phyloP scores from a whole-genome alignment of 2,888 invertebrate species.

The Cantharis rustica region DNA sequence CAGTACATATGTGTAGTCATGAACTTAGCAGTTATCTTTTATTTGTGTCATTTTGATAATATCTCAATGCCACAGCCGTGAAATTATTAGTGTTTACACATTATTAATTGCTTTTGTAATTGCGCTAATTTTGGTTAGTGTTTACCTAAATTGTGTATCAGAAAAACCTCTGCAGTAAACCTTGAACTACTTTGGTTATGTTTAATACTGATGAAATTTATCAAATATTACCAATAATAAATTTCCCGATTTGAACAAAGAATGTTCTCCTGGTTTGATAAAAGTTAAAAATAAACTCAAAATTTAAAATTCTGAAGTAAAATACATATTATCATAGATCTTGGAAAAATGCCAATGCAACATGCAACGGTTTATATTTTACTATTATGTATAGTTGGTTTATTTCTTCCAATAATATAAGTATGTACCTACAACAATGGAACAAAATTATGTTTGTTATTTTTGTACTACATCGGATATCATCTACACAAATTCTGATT shows the following conservation, averaged over 20 bases:
- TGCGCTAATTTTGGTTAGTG: constrained; percentile 3
- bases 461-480: neutral
- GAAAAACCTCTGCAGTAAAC: constrained; percentile 2
- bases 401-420: neutral
- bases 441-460: neutral
- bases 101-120: constrained; percentile 5
- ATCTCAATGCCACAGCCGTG: constrained; percentile 12
- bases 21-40: constrained; percentile 13
- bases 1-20: neutral
- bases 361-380: constrained; percentile 14
- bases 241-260: constrained; percentile 11
- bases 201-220: constrained; percentile 3
- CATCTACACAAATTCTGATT: neutral
- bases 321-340: constrained; percentile 11
- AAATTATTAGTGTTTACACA: constrained; percentile 3
- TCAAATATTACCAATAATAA: constrained; percentile 3
- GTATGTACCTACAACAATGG: neutral
- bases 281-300: constrained; percentile 14
- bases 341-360: constrained; percentile 13
- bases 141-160: constrained; percentile 6
- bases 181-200: constrained; percentile 12
- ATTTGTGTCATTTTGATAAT: constrained; percentile 17
- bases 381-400: constrained; percentile 1
- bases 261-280: neutral
- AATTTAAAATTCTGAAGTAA: constrained; percentile 13